Conservation (phyloP, 2,888 invertebrate genomes). For the Nomada fabriciana region DNA sequence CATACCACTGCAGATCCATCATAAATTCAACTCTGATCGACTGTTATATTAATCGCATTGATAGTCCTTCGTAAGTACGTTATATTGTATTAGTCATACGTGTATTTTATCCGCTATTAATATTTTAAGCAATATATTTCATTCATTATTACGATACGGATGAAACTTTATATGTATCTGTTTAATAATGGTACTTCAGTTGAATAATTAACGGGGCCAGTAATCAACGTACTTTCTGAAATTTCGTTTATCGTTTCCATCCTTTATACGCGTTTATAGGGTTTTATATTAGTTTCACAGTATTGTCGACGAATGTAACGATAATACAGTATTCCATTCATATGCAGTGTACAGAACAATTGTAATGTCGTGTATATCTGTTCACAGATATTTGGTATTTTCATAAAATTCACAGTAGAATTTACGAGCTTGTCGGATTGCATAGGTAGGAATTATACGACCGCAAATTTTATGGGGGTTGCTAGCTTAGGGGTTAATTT, state of each 20-base stretch:
- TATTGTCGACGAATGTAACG: background rate
- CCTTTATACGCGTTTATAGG: background rate
- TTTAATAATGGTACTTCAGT: background rate
- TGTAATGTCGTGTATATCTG: conserved; percentile 15
- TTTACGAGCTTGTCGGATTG: conserved; percentile 53
- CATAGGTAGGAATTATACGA: conserved; percentile 53
- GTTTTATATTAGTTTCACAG: background rate
- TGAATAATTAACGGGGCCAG: background rate
- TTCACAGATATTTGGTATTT: conserved; percentile 49
- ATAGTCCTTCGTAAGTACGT: no score
- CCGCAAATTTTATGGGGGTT: conserved; percentile 57
- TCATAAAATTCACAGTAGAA: conserved; percentile 48
- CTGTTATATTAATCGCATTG: no score
- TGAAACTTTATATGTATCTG: background rate
- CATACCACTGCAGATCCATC: no score
- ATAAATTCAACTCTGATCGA: no score
- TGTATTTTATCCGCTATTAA: no score
- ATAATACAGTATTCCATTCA: background rate
- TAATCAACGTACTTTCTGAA: background rate
- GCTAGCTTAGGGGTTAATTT: conserved; percentile 58
- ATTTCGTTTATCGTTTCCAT: background rate
- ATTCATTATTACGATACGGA: background rate
- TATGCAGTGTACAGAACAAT: background rate
- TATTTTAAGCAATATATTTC: background rate
- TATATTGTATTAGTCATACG: no score